A percentile compares a stretch with the other conserved stretches of the same genome.
Conservation (phyloP, 2,113 vertebrate genomes). For the Perca flavescens region DNA sequence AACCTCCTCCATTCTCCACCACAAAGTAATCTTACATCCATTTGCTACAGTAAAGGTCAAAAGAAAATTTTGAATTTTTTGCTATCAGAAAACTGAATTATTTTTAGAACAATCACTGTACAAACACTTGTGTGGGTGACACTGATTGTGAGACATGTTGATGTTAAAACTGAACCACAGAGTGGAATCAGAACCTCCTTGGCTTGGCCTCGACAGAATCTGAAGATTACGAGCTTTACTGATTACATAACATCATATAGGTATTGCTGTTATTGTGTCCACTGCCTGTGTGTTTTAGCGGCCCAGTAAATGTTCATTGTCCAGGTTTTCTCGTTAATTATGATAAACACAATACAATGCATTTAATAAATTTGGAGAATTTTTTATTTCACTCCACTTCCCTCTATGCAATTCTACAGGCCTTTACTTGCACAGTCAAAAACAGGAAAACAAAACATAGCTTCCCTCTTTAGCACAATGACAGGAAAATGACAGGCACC, state of each 20-base stretch:
- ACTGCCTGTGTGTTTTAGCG: background rate
- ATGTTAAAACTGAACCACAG: background rate
- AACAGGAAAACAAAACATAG: background rate
- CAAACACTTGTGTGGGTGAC: conserved; percentile 11
- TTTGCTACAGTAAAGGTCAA: conserved; percentile 38
- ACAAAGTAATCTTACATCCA: conserved; percentile 32
- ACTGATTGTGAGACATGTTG: conserved; percentile 20
- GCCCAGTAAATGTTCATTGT: background rate
- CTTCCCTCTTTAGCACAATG: conserved; percentile 32
- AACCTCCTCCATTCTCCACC: conserved; percentile 14
- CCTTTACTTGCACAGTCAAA: conserved; percentile 39
- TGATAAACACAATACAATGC: background rate
- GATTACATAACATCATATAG: conserved; percentile 7
- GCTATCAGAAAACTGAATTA: background rate
- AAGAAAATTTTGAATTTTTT: background rate
- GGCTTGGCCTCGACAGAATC: background rate
- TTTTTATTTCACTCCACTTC: background rate
- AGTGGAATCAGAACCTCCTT: background rate
- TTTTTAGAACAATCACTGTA: background rate
- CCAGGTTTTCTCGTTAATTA: background rate
- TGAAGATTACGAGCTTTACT: background rate
- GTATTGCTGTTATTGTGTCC: background rate
- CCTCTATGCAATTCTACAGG: conserved; percentile 20
- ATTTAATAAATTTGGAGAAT: background rate
- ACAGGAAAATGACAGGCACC: conserved; percentile 63